phyloP scores from a whole-genome alignment of 2,113 vertebrate species.

The Pyxicephalus adspersus region DNA sequence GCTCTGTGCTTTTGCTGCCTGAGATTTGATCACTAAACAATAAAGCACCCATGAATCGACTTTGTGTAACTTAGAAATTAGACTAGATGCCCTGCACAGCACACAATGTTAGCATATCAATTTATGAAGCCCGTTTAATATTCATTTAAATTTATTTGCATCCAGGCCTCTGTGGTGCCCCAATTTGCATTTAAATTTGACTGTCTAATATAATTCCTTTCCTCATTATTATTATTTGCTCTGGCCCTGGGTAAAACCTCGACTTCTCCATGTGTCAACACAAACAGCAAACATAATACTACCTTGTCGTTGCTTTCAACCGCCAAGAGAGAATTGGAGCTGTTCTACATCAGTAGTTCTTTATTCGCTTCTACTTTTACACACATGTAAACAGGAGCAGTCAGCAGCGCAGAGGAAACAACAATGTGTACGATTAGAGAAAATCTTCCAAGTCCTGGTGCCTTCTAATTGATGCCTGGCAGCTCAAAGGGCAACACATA shows the following conservation, averaged over 20 bases:
- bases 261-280: slow-evolving; percentile 50
- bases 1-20: slow-evolving; percentile 4
- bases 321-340: slow-evolving; percentile 39
- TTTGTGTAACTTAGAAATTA: slow-evolving; percentile 50
- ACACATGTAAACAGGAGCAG: slow-evolving; percentile 53
- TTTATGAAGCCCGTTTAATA: slow-evolving; percentile 53
- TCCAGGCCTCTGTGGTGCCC: slow-evolving; percentile 44
- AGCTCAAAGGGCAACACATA: slow-evolving; percentile 44
- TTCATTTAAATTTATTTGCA: slow-evolving; percentile 55
- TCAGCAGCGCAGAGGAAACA: slow-evolving; percentile 46
- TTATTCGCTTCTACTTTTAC: slow-evolving; percentile 53
- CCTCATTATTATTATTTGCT: slow-evolving; percentile 57
- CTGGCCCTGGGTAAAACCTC: slow-evolving; percentile 53
- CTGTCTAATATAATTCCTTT: slow-evolving; percentile 57
- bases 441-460: slow-evolving; percentile 42
- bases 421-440: slow-evolving; percentile 44
- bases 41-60: slow-evolving; percentile 8
- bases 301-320: slow-evolving; percentile 51
- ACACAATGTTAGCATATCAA: slow-evolving; percentile 51
- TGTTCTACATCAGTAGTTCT: slow-evolving; percentile 55
- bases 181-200: slow-evolving; percentile 56
- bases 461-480: slow-evolving; percentile 49
- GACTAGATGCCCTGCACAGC: slow-evolving; percentile 21
- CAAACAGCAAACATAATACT: slow-evolving; percentile 54
- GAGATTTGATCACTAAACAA: slow-evolving; percentile 16